Evolutionary conservation across 2,113 vertebrate genomes (phyloP), one percentile per base, ranked within the genome.

Genomic region (Limanda limanda): DNA sequence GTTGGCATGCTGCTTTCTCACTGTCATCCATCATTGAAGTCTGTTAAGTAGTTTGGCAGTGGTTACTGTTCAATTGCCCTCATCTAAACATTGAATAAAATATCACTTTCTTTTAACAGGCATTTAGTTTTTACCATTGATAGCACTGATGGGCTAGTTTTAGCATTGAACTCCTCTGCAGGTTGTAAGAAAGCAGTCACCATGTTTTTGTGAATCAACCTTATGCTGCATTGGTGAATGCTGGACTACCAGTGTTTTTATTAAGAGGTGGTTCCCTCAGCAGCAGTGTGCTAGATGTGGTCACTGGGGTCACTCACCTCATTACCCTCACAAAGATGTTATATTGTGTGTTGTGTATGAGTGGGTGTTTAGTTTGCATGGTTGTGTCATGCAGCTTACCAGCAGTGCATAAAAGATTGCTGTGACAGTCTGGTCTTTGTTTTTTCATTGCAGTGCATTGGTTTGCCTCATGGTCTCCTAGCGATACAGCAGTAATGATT

Each of bases 1-100:
- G 88, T 81, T 82, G 74, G 86, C 89, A 89, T 90, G 83, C 81
- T 86, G 87, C 84, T 71, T 81, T 62, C 67, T 78, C 48, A 40
- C 42, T 59, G 21, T 74, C 60, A 60, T 54, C 76, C 20, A 42
- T 65, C 71, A 55, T 24, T 52, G 40, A 64, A 71, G 17, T 81
- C 10, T 82, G 69, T 52, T 13, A 52, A 58, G 27, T 56, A 37
- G 27, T 40, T 54, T 72, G 68, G 12, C 9, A 27, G 40, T 48
- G 21, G 54, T 74, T n/a, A 54, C 18, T 71, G 20, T 24, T 55
- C 58, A 42, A 25, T 54, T 47, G 62, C 40, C 47, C 17, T 63
- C 7, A 48, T 54, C 8, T 8, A 9, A 18, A 31, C 21, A 31
- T 21, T 45, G 12, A 27, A 65, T 47, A 40, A 18, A 31, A 56